A percentile compares a stretch with the other conserved stretches of the same genome.
Evolutionary conservation across 2,888 invertebrate species (phyloP).

Genomic region (Tenthredo notha): DNA sequence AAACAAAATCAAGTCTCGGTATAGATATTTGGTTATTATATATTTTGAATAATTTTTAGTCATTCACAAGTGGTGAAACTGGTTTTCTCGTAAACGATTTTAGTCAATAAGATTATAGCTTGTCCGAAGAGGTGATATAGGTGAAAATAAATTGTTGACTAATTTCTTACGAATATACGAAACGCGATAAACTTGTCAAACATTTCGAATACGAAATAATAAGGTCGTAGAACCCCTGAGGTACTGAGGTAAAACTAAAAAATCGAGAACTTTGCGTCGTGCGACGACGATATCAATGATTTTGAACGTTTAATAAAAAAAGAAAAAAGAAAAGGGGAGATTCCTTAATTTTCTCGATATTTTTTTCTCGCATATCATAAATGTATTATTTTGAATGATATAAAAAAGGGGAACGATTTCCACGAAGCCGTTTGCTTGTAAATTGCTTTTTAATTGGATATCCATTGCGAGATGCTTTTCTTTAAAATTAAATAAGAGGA

Average conservation of each 20-base stretch:
- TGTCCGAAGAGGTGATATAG: neutral
- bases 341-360: neutral
- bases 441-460: neutral
- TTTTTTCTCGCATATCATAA: neutral
- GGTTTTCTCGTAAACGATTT: neutral
- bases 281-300: no score
- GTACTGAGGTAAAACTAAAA: neutral
- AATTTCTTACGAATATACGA: neutral
- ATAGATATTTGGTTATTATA: neutral
- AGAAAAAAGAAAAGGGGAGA: neutral
- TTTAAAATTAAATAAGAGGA: neutral
- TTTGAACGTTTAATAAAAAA: no score
- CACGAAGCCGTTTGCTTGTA: neutral
- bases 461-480: neutral
- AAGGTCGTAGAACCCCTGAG: neutral
- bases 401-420: neutral
- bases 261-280: no score
- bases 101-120: neutral
- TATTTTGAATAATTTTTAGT: neutral
- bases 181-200: neutral
- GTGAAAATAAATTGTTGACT: neutral
- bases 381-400: neutral
- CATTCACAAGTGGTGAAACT: neutral
- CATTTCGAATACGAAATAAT: neutral
- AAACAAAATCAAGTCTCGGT: no score